These are phyloP conservation scores for Silurus meridionalis DNA, from an alignment of 2,113 vertebrate genomes.

Conservation along the genomic window DNA sequence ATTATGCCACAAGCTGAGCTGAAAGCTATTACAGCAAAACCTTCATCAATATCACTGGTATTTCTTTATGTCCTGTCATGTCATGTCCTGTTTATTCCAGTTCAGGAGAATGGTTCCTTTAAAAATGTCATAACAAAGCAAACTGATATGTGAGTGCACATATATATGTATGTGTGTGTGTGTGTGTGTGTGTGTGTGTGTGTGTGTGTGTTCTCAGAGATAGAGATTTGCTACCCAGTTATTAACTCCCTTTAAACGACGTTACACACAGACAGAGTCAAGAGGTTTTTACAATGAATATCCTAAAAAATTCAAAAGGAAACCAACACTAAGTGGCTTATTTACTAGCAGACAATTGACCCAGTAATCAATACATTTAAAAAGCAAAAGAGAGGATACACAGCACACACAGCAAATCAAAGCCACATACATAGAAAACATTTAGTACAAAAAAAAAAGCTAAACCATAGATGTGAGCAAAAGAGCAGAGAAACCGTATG, in stretches of 20 bases:
- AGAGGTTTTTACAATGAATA: conserved; percentile 15
- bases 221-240: conserved; percentile 4
- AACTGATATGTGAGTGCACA: conserved; percentile 24
- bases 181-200: too few relatives aligned
- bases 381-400: background rate
- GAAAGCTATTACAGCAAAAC: conserved; percentile 5
- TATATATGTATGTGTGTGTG: too few relatives aligned
- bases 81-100: conserved; percentile 6
- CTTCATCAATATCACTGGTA: conserved; percentile 17
- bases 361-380: background rate
- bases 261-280: background rate
- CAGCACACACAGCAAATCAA: background rate
- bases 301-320: background rate
- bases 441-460: background rate
- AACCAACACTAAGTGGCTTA: background rate
- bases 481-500: background rate
- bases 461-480: background rate
- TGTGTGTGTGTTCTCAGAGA: background rate
- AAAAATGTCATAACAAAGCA: background rate
- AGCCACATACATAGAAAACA: background rate
- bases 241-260: background rate
- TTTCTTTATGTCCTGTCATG: conserved; percentile 13
- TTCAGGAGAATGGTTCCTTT: conserved; percentile 4
- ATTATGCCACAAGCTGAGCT: conserved; percentile 10
- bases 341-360: conserved; percentile 1